Base-by-base conservation (phyloP, 2,888 invertebrate genomes). In the Neoscelio sp. region DNA sequence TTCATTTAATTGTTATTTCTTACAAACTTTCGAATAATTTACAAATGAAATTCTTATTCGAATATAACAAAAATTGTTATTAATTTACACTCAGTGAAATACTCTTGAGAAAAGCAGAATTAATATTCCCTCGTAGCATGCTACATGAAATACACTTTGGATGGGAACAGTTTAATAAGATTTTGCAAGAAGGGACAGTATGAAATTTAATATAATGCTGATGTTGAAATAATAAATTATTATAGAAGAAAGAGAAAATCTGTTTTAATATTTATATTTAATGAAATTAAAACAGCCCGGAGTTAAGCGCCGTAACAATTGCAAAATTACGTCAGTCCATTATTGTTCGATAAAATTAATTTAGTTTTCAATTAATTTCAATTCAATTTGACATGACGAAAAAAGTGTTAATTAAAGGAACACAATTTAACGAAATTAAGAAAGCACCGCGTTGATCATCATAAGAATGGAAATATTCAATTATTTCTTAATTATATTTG, bases 101-200 rank as follows among this genome's bases (percentile, higher is more conserved):
- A 62, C 60, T 35, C 46, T 46, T 33, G 60, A 62, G 46, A 46
- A 46, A 20, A 62, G 46, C 35, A 35, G 23, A 62, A 62, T 62
- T 62, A 46, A 62, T 62, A 62, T 62, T 62, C 60, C 23, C 46
- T 2, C 2, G 13, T 46, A 46, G 23, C 48, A 15, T 38, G 28
- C 20, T 1, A 3, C 58, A 44, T 58, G 58, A 58, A 58, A 58
- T 58, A 58, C 42, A 58, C 18, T 42, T 28, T 26, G 30, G 26
- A 42, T 54, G 50, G 35, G 8, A 42, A 35, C 56, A 17, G 40
- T 38, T 26, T 56, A 56, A 40, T 40, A 40, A 56, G 40, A 56
- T 56, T 56, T 56, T 13, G 26, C 17, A 12, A 15, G 28, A 15
- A 33, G 38, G 35, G 33, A 46, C 35, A 35, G 13, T 35, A 26